phyloP scores from a whole-genome alignment of 2,797 vertebrate genomes.

The Ambastaia sidthimunki region DNA sequence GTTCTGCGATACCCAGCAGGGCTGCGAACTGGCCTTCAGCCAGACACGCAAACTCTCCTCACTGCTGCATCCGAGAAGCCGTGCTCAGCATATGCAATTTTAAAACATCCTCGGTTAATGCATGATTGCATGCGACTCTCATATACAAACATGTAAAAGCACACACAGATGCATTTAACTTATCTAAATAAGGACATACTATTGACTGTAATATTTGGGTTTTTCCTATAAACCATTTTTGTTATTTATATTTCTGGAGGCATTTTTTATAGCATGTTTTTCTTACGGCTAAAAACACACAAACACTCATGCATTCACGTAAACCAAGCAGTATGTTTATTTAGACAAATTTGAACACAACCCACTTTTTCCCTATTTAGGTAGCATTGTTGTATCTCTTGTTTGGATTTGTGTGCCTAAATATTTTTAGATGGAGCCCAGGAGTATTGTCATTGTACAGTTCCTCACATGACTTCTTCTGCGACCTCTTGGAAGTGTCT shows the following conservation, averaged over 20 bases:
- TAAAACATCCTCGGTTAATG: conserved; percentile 77
- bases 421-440: conserved; percentile 71
- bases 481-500: conserved; percentile 7
- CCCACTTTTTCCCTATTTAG: conserved; percentile 66
- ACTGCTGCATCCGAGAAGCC: conserved; percentile 71
- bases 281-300: conserved; percentile 8
- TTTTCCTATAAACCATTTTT: neutral
- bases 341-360: conserved; percentile 71
- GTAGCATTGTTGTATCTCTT: conserved; percentile 68
- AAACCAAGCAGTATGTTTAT: conserved; percentile 73
- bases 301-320: conserved; percentile 30
- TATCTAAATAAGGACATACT: neutral
- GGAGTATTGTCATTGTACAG: conserved; percentile 52
- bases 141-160: conserved; percentile 39
- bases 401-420: conserved; percentile 67
- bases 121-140: conserved; percentile 75
- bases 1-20: conserved; percentile 93
- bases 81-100: conserved; percentile 84
- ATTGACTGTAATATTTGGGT: neutral
- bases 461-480: conserved; percentile 40
- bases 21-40: conserved; percentile 90
- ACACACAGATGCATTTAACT: conserved; percentile 1
- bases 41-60: conserved; percentile 87
- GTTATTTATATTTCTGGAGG: conserved; percentile 46
- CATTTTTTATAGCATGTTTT: neutral